Evolutionary conservation across 2,888 invertebrate genomes (phyloP), one percentile per base, ranked within the genome.

Genomic region (Perizoma affinitatum): DNA sequence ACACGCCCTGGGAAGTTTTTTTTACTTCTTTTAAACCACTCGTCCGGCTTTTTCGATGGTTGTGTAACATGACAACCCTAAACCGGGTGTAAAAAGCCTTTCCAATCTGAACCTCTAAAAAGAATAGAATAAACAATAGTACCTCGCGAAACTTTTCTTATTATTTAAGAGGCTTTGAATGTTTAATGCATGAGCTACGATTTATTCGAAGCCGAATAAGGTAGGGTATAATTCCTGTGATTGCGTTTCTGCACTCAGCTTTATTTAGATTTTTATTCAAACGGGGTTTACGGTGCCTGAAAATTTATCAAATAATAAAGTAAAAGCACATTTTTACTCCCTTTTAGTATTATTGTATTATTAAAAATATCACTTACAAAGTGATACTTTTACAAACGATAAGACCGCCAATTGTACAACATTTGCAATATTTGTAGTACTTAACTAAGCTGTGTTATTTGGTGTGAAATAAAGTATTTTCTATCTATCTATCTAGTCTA

Each of bases 161-260:
- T 90, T 89, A 90, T 90, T 90, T 87, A 90, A 86, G 87, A 84
- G 84, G 80, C 72, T 77, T 71, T 72, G 74, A 72, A 90, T 90
- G 90, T 88, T 87, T 90, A 88, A 90, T 91, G 83, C 85, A 90
- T 89, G 87, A 86, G 75, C 67, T 74, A 76, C 76, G 83, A 87
- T 88, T 87, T 89, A 81, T 82, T 74, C 73, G 73, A 71, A 77
- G 76, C 76, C 77, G 84, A 84, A 84, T 84, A 84, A 86, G 79
- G 79, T 72, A 74, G 70, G 67, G 82, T 76, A 83, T 84, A 79
- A 84, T 85, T 84, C 77, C 69, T 71, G 79, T 80, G 80, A 88
- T 86, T 82, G 78, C 78, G 76, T 79, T 78, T 75, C 72, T 79
- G 79, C 77, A 81, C 73, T 76, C 73, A 63, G 69, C 66, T 68